Base-by-base conservation (phyloP, 2,888 invertebrate species). In the Hirudinaria manillensis region DNA sequence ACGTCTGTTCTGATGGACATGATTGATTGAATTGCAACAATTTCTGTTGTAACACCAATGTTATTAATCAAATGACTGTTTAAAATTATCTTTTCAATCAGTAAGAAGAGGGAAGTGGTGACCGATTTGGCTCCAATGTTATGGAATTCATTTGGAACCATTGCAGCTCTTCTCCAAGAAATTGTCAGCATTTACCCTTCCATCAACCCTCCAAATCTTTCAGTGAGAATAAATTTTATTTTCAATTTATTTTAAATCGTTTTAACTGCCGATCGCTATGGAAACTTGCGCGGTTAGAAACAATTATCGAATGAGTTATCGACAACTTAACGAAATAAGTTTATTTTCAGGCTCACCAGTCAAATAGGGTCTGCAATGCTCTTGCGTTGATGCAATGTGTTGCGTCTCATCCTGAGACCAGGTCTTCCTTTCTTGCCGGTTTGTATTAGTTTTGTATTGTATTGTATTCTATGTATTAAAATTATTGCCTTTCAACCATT, bases 141-240 rank as follows among this genome's bases (percentile, higher is more conserved):
- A 79, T 99, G 99, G 99, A 93, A 99, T 85, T 94, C 94, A 78
- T 95, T 95, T 85, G 96, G 96, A n/a, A 94, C 94, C 3, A 93
- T 93, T 77, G 93, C 97, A 61, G 96, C 97, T 55, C 87, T 99
- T 67, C 88, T 99, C 32, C 87, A 88, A 79, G 99, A 99, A 88
- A 99, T 99, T 78, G 93, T 99, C 72, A 94, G 94, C 83, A 97
- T 99, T 80, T 99, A 99, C 87, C 97, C 98, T 77, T 94, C 95
- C 55, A 97, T 99, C 83, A 95, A 95, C 87, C 99, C 99, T 75
- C 94, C 99, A 19, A 95, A 95, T 29, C 88, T 99, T 76, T 96
- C 96, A 34, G 96, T 86, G 80, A 82, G 84, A 21, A 56, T 53
- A 13, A 74, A 34, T 29, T n/a, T 55, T 36, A 67, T 70, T 24